Base-by-base conservation (phyloP, 2,797 vertebrate species). In the Pangasius djambal region DNA sequence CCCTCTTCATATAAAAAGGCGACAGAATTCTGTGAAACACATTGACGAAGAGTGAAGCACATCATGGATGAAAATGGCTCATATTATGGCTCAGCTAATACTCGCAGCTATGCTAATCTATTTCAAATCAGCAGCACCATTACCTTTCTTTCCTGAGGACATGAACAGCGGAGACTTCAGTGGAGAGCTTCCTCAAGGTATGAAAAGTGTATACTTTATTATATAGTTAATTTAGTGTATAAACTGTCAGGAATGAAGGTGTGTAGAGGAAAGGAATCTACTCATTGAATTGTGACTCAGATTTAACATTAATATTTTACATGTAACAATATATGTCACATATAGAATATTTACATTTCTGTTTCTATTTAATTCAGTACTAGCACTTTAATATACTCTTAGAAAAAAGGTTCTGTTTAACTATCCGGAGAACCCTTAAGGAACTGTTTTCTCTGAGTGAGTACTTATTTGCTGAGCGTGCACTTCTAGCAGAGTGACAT, bases 1-100 rank as follows among this genome's bases (percentile, higher is more conserved):
- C 44, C 59, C 82, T 44, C 8, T 84, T 50, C 82, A 67, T 84
- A 84, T 84, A 84, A 84, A 82, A 67, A 50, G n/a, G 15, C 28
- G 0, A 48, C 15, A 63, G 28, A 65, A 83, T 18, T 67, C 3
- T 16, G 1, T n/a, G 37, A 15, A 44, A n/a, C 22, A 10, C 59
- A 20, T 50, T 5, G 52, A 7, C 5, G 44, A 55, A 13, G 52
- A 84, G 61, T 67, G 61, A 15, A 48, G 28, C 28, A 84, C 63
- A 69, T 67, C 63, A 52, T 16, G 20, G 61, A 40, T 67, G 25
- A 37, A 84, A 10, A 69, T 65, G 63, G 61, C 83, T 84, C 44
- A 2, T 15, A 65, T n/a, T 13, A 83, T 65, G 59, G 25, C 12
- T 65, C 13, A 6, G 59, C 61, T 67, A 31, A 69, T 67, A 52